Percentiles rank a stretch among this genome's conserved stretches.
Conservation (phyloP, 2,797 vertebrate genomes). For the Hybognathus amarus region DNA sequence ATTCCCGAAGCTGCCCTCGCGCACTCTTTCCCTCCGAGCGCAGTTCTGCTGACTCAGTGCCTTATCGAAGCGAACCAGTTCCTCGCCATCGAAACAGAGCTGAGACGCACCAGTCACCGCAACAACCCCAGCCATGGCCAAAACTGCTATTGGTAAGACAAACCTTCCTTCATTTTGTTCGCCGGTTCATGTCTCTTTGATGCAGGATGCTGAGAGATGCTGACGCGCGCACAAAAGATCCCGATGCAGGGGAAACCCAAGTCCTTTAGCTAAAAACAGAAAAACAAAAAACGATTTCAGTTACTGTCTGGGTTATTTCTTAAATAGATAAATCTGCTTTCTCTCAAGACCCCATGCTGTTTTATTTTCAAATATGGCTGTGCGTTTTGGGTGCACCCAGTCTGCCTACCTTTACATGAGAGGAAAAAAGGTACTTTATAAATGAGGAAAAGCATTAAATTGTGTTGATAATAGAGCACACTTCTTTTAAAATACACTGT, state of each 20-base stretch:
- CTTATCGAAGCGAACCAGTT: constrained; percentile 71
- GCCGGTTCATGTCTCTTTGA: constrained; percentile 4
- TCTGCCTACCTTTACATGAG: background rate
- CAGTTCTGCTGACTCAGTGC: constrained; percentile 84
- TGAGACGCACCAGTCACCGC: constrained; percentile 62
- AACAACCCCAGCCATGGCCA: constrained; percentile 75
- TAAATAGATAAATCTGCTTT: background rate
- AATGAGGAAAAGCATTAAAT: constrained; percentile 13
- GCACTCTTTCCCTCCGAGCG: constrained; percentile 54
- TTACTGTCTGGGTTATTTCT: background rate
- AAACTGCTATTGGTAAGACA: constrained; percentile 81
- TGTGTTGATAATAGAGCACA: background rate
- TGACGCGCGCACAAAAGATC: constrained; percentile 69
- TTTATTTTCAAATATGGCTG: constrained; percentile 37
- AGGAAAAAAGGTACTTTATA: background rate
- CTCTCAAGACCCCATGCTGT: background rate
- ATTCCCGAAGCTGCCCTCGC: constrained; percentile 51
- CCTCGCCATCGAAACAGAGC: constrained; percentile 68
- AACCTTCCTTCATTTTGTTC: constrained; percentile 25
- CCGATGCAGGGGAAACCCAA: constrained; percentile 3
- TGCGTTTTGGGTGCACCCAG: constrained; percentile 1
- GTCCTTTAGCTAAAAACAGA: background rate
- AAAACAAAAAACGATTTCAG: background rate
- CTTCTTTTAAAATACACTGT: background rate
- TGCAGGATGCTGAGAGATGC: constrained; percentile 58